phyloP scores from a whole-genome alignment of 2,888 invertebrate genomes.

The Nomada hirtipes region DNA sequence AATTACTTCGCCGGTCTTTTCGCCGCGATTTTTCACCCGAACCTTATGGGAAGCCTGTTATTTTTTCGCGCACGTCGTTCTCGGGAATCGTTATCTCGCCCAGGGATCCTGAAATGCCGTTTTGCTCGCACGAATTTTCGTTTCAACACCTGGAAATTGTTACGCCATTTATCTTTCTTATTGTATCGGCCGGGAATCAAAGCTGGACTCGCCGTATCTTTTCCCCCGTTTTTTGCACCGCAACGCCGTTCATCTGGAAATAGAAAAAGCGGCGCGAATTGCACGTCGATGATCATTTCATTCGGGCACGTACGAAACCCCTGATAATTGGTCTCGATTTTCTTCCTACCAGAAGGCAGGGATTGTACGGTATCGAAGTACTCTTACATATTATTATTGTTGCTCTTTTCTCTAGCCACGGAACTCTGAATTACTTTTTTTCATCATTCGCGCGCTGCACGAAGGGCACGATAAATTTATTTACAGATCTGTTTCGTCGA shows the following conservation, averaged over 20 bases:
- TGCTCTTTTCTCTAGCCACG: too few species aligned
- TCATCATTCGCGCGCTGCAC: too few species aligned
- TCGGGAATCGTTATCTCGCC: not conserved
- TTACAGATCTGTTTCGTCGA: too few species aligned
- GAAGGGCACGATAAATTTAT: too few species aligned
- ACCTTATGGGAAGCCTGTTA: constrained; percentile 28
- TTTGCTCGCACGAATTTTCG: not conserved
- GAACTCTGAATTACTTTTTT: too few species aligned
- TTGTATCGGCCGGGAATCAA: not conserved
- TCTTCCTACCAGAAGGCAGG: not conserved
- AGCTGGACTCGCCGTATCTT: too few species aligned
- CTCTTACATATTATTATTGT: too few species aligned
- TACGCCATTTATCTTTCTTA: not conserved
- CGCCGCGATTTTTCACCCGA: constrained; percentile 39
- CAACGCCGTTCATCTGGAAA: too few species aligned
- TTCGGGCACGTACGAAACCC: constrained; percentile 10
- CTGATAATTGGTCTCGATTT: constrained; percentile 39
- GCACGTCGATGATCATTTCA: not conserved
- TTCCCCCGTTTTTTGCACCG: too few species aligned
- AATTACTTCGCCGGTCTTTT: constrained; percentile 45
- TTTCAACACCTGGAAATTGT: not conserved
- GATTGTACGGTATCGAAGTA: too few species aligned
- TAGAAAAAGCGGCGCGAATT: not conserved
- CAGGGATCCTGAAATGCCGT: not conserved
- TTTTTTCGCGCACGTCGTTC: not conserved